Percentiles rank a stretch among this genome's conserved stretches.
phyloP scores from a whole-genome alignment of 2,888 invertebrate genomes.

The Coremacera marginata region DNA sequence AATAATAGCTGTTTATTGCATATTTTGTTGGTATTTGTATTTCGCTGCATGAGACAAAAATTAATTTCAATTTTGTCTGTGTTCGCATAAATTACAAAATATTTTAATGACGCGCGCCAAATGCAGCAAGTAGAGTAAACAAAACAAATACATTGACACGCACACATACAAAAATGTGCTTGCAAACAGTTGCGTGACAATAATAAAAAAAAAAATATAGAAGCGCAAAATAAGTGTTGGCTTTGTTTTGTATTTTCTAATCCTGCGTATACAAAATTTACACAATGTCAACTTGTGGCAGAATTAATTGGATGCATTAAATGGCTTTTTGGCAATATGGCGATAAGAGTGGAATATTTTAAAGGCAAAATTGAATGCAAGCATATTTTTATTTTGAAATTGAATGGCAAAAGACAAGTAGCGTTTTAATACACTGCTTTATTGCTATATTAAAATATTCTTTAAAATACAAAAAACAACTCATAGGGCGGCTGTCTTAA shows the following conservation, averaged over 20 bases:
- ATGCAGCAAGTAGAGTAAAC: neutral
- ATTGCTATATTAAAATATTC: too few relatives aligned
- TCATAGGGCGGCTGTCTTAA: too few relatives aligned
- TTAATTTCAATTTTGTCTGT: slow-evolving; percentile 30
- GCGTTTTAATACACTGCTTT: too few relatives aligned
- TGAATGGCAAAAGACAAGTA: too few relatives aligned
- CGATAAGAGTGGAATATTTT: neutral
- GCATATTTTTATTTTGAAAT: too few relatives aligned
- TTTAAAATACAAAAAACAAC: too few relatives aligned
- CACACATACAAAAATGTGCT: neutral
- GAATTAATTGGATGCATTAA: slow-evolving; percentile 61
- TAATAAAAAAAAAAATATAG: neutral
- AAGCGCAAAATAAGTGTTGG: neutral
- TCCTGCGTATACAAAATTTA: slow-evolving; percentile 24
- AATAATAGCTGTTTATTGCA: neutral
- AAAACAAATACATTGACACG: neutral
- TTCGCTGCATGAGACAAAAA: slow-evolving; percentile 15
- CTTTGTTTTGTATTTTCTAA: slow-evolving; percentile 27
- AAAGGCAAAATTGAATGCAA: neutral
- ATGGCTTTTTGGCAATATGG: slow-evolving; percentile 48
- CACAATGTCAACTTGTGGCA: slow-evolving; percentile 47
- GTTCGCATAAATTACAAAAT: slow-evolving; percentile 33
- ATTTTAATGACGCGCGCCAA: slow-evolving; percentile 21
- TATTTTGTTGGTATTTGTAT: slow-evolving; percentile 7
- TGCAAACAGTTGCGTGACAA: neutral